These are phyloP conservation scores for Meliscaeva auricollis DNA, from an alignment of 2,888 invertebrate species.

Conservation along the genomic window DNA sequence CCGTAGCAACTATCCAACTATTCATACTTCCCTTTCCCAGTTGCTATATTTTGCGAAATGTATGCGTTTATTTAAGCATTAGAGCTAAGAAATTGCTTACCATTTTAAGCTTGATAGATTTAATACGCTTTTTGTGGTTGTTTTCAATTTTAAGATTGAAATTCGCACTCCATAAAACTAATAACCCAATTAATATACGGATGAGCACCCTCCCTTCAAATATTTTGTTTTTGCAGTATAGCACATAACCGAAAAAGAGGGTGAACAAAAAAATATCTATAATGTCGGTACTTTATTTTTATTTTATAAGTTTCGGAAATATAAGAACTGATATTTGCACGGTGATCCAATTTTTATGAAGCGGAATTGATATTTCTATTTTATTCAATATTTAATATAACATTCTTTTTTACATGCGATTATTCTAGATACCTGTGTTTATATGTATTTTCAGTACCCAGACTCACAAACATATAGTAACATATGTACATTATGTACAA, in stretches of 20 bases:
- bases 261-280: constrained; percentile 9
- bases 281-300: constrained; percentile 11
- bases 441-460: too few species aligned
- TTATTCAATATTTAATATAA: constrained; percentile 39
- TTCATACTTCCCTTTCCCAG: too few species aligned
- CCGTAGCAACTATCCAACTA: too few species aligned
- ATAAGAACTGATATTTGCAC: background rate
- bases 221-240: constrained; percentile 16
- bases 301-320: constrained; percentile 7
- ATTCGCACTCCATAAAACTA: constrained; percentile 49
- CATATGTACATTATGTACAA: too few species aligned
- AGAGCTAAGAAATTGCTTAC: background rate
- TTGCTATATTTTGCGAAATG: too few species aligned
- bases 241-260: constrained; percentile 38
- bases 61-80: background rate
- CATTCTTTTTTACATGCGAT: too few species aligned
- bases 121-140: constrained; percentile 4
- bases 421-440: too few species aligned
- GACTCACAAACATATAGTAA: too few species aligned
- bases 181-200: constrained; percentile 52
- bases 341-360: constrained; percentile 14
- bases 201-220: constrained; percentile 46
- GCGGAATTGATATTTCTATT: constrained; percentile 3
- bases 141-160: constrained; percentile 20
- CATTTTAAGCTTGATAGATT: constrained; percentile 21